Base-by-base conservation (phyloP, 2,888 invertebrate genomes). In the Chirona hameri region DNA sequence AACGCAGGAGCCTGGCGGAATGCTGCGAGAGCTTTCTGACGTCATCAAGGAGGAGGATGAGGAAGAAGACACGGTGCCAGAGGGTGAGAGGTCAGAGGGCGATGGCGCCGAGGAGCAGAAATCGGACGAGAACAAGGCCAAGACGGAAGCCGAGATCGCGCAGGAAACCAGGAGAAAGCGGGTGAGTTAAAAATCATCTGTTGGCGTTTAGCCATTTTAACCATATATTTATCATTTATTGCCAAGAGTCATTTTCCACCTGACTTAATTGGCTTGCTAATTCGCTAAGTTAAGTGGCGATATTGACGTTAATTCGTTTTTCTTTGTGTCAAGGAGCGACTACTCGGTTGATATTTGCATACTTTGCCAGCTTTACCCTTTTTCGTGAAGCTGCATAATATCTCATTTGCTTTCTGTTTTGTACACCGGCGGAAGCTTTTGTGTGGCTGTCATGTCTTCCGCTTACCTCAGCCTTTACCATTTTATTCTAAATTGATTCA, bases 101-200 rank as follows among this genome's bases (percentile, higher is more conserved):
- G 80, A 80, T n/a, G 80, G 80, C 0, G 80, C 80, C 1, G 80
- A 83, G 65, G 83, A 83, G n/a, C 27, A 27, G 27, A 72, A 82
- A 65, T 18, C 29, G 15, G 82, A 83, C 21, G 57, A 72, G 29
- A 31, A 48, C 55, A 72, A 76, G 21, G 46, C 81, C 0, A 60
- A 69, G 18, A 55, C 80, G 15, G 83, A 81, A 18, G 82, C 76
- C 21, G 69, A 65, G 48, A 83, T 55, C 24, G 81, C 65, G 39
- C 84, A 81, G 27, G 82, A 82, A 24, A 81, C 72, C 76, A 81
- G 84, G 79, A 84, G 46, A 60, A 84, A 46, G 39, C 81, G n/a
- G 82, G 84, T 27, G 39, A 82, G 52, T 60, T 82, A 46, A 55
- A 57, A 21, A 24, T 79, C 18, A 69, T 39, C 39, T 39, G 4